A percentile compares a stretch with the other conserved stretches of the same genome.
phyloP scores from a whole-genome alignment of 2,113 vertebrate species.

The Hymenochirus boettgeri region DNA sequence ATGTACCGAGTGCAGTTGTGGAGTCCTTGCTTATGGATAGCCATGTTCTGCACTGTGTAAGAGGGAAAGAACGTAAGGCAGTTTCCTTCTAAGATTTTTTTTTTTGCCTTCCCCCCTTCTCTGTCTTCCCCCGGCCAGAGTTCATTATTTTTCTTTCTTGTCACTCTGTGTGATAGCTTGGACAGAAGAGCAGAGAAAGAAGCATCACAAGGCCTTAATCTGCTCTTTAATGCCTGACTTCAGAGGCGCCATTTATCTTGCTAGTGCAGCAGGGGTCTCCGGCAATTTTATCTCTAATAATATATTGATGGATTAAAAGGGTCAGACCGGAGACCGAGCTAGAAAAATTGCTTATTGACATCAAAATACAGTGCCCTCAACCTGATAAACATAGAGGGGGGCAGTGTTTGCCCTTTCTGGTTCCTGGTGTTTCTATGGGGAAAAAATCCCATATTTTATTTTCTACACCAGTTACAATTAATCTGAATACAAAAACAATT shows the following conservation, averaged over 20 bases:
- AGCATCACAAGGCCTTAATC: constrained; percentile 99
- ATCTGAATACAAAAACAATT: constrained; percentile 15
- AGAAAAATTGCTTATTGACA: constrained; percentile 99
- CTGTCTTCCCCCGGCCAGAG: constrained; percentile 93
- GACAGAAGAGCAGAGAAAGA: constrained; percentile 99
- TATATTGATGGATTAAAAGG: constrained; percentile 99
- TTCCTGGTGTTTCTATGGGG: constrained; percentile 27
- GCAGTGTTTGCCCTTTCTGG: constrained; percentile 48
- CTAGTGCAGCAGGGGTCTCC: constrained; percentile 99
- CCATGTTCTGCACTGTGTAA: constrained; percentile 48
- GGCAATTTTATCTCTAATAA: constrained; percentile 99
- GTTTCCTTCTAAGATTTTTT: constrained; percentile 67
- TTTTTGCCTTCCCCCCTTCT: constrained; percentile 71
- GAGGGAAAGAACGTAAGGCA: constrained; percentile 46
- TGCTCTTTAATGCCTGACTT: constrained; percentile 99
- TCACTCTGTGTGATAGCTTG: constrained; percentile 99
- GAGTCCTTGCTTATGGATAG: constrained; percentile 32
- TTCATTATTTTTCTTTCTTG: constrained; percentile 99
- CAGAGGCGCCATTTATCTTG: constrained; percentile 99
- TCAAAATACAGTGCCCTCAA: constrained; percentile 99
- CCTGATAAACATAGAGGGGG: constrained; percentile 99
- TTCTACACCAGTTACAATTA: constrained; percentile 21
- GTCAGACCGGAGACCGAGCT: constrained; percentile 99
- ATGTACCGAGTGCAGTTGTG: constrained; percentile 52
- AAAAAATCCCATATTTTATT: constrained; percentile 31